Evolutionary conservation across 2,888 invertebrate species (phyloP), one percentile per base, ranked within the genome.

Genomic region (Dioctria linearis): DNA sequence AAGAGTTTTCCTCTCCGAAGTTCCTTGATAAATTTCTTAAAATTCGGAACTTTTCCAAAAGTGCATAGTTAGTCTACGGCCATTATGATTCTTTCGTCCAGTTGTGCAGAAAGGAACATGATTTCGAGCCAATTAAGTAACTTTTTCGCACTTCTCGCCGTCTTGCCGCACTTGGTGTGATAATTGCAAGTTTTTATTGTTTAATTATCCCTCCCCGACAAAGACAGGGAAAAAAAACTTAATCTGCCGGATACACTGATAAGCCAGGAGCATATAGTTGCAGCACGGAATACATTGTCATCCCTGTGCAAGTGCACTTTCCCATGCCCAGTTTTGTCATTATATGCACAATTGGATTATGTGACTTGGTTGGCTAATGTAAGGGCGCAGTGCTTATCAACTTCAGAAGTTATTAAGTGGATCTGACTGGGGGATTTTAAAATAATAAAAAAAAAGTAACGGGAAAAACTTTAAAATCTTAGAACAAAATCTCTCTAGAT

Each of bases 161-260:
- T 59, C 43, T 76, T 49, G 46, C 37, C 11, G 49, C 76, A 63
- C 39, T 59, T 71, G 79, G 75, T 39, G 75, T n/a, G 73, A 79
- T 81, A 81, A 81, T 79, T 81, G 79, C 75, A 5, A 79, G 75
- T 79, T 79, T 81, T 81, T 81, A 81, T 81, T 81, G 79, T 81
- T 81, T 81, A 81, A 81, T 81, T 81, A 79, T 79, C 61, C 71
- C 61, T 5, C 25, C 25, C 0, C 25, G 25, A 25, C 25, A 25
- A 25, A 25, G 25, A 25, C 25, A 39, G 13, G 3, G 6, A 61
- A 11, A 13, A 43, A 79, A 78, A 79, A 79, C 43, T 79, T 73
- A 40, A 73, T 51, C 73, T 42, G 25, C 13, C 63, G 51, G 13
- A 63, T 61, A 43, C n/a, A 43, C 46, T 11, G 63, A 76, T 49